Evolutionary conservation across 2,797 vertebrate genomes (phyloP).

Genomic region (Taenioides sp.): DNA sequence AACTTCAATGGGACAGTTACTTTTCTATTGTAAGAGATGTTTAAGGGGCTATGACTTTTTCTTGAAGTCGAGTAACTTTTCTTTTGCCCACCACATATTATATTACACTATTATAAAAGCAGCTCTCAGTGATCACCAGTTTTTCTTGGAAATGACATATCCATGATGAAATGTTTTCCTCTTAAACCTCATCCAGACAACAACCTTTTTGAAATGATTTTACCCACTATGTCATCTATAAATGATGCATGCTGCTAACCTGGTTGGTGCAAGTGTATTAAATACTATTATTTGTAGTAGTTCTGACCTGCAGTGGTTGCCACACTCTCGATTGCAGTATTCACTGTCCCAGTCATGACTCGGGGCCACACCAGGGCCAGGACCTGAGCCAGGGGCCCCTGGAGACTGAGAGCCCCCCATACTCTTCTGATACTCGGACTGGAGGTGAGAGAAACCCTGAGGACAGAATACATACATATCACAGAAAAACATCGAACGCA

Average conservation of each 20-base stretch:
- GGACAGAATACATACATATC: slow-evolving; percentile 1
- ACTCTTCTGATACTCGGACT: slow-evolving; percentile 90
- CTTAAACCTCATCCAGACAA: neutral
- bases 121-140: neutral
- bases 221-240: neutral
- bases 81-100: neutral
- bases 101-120: neutral
- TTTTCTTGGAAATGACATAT: neutral
- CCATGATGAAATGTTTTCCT: neutral
- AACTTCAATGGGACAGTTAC: neutral
- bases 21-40: neutral
- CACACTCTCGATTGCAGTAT: slow-evolving; percentile 94
- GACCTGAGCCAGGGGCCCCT: slow-evolving; percentile 83
- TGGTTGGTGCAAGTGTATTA: neutral
- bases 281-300: slow-evolving; percentile 8
- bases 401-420: slow-evolving; percentile 91
- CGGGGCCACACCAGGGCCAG: slow-evolving; percentile 82
- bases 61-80: neutral
- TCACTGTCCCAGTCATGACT: slow-evolving; percentile 92
- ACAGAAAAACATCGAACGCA: neutral
- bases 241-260: neutral
- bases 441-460: slow-evolving; percentile 93
- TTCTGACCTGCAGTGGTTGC: slow-evolving; percentile 93
- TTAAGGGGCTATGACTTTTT: neutral
- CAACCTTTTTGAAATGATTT: neutral